These are phyloP conservation scores for Sinodicranocentrus sp. DNA, from an alignment of 2,888 invertebrate genomes.

Conservation along the genomic window DNA sequence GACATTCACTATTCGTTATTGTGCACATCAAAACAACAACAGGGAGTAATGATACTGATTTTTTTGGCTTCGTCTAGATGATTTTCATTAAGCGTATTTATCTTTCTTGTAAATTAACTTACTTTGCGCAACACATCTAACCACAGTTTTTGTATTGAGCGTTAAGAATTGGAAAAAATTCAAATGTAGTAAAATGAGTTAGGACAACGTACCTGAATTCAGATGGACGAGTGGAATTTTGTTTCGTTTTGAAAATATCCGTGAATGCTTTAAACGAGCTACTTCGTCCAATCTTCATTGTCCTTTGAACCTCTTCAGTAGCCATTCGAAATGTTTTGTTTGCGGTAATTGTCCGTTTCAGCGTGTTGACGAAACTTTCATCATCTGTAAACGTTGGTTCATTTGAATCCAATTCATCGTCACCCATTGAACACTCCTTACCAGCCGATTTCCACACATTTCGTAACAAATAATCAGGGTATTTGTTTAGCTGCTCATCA, in stretches of 20 bases:
- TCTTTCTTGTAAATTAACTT: neutral
- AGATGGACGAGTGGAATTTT: neutral
- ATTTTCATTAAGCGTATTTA: slow-evolving; percentile 6
- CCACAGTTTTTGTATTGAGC: no score
- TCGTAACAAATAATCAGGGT: slow-evolving; percentile 60
- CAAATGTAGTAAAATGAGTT: no score
- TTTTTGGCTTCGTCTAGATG: neutral
- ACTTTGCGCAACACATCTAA: neutral
- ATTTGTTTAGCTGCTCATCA: slow-evolving; percentile 64
- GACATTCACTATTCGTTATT: no score
- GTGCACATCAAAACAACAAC: no score
- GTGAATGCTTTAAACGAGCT: slow-evolving; percentile 44
- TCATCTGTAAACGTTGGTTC: neutral
- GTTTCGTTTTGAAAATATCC: slow-evolving; percentile 31
- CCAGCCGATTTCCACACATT: slow-evolving; percentile 53
- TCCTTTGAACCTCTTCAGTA: slow-evolving; percentile 37
- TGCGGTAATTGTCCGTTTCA: slow-evolving; percentile 8
- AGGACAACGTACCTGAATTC: slow-evolving; percentile 48
- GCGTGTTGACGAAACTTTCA: slow-evolving; percentile 15
- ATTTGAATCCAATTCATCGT: neutral
- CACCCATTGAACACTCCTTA: slow-evolving; percentile 36
- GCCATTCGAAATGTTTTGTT: slow-evolving; percentile 46
- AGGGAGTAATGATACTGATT: slow-evolving; percentile 21
- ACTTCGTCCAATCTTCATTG: slow-evolving; percentile 11
- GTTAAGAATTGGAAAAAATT: no score